Conservation (phyloP, 2,888 invertebrate genomes). For the Pollenia amentaria region DNA sequence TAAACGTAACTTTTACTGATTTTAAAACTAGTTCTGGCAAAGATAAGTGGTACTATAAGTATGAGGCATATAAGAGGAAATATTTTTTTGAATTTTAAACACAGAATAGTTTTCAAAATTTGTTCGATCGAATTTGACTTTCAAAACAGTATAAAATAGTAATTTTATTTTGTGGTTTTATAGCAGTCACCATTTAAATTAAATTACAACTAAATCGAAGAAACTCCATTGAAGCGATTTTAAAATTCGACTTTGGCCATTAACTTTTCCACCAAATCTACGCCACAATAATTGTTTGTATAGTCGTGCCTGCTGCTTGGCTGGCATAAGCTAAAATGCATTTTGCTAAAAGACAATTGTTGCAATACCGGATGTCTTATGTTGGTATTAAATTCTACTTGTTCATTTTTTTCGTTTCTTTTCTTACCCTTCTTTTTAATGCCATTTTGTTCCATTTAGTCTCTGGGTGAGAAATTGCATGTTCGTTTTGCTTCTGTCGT, state of each 20-base stretch:
- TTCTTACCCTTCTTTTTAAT: background rate
- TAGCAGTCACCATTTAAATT: no score
- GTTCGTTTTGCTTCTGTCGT: slow-evolving; percentile 27
- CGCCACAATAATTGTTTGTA: slow-evolving; percentile 3
- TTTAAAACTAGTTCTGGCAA: no score
- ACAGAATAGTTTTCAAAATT: no score
- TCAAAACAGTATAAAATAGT: no score
- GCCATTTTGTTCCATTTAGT: slow-evolving; percentile 17
- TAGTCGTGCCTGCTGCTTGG: slow-evolving; percentile 21
- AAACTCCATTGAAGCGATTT: background rate
- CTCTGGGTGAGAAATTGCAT: slow-evolving; percentile 31
- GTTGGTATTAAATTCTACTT: slow-evolving; percentile 50
- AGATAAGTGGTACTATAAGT: no score
- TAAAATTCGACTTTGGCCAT: background rate
- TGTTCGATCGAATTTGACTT: no score
- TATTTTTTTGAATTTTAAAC: no score
- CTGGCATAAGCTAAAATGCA: slow-evolving; percentile 50
- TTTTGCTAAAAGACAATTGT: slow-evolving; percentile 57
- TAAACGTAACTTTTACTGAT: no score
- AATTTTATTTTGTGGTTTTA: no score
- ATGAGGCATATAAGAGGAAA: no score
- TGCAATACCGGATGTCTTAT: slow-evolving; percentile 57
- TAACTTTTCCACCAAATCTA: background rate
- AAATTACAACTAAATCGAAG: no score
- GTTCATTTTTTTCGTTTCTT: slow-evolving; percentile 16